Evolutionary conservation across 2,113 vertebrate genomes (phyloP), one percentile per base, ranked within the genome.

Genomic region (Paralichthys olivaceus): DNA sequence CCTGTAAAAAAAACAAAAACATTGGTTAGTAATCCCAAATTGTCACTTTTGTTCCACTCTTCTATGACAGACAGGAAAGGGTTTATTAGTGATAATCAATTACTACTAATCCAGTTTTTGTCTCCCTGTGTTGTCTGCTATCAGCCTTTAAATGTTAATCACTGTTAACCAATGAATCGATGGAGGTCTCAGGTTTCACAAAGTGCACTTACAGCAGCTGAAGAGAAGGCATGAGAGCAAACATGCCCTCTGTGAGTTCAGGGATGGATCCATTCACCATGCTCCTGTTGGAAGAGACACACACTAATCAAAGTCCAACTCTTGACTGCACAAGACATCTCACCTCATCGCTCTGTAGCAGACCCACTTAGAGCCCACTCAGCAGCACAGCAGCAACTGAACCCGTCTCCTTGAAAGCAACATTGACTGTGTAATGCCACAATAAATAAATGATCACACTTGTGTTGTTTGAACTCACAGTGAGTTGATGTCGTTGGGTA

Each of bases 231-330:
- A 99, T 95, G 49, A 98, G 96, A 32, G 96, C 94, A 91, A 99
- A 99, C 95, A 97, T 97, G 51, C 95, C 96, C 90, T 98, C 97
- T 87, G 96, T 96, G 78, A 99, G 96, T 94, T 99, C 97, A 6
- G 93, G 89, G 78, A 98, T 96, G 3, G 96, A 98, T 75, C 97
- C 97, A 91, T 99, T 99, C 1, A 99, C 97, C 81, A 99, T 92
- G 89, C 98, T 99, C 94, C 98, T 99, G 85, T 66, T 45, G 62
- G 51, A 14, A 75, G 71, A 71, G 66, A 53, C 45, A 82, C 43
- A 86, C 1, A 71, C 26, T 75, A 45, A 69, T 54, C 56, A 83
- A 49, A 77, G 72, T 78, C 53, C 45, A 58, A 71, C 25, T 62
- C 49, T n/a, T 1, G 37, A 22, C 51, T 56, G 47, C 5, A 0